These are phyloP conservation scores for Drosophila tristis DNA, from an alignment of 1,140 invertebrate species.

Conservation along the genomic window DNA sequence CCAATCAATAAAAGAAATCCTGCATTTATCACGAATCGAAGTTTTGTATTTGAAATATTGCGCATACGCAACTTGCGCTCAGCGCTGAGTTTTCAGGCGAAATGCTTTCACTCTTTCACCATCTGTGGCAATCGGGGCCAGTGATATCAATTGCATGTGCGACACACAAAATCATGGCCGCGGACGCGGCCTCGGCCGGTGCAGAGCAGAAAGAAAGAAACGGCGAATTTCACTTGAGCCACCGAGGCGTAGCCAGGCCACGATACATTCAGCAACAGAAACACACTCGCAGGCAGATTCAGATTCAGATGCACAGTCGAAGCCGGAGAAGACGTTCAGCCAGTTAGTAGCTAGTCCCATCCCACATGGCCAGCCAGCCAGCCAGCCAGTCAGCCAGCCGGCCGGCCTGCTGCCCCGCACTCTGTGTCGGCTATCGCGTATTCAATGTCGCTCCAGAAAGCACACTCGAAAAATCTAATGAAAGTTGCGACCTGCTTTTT, in stretches of 20 bases:
- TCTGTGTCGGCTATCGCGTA: slow-evolving; percentile 22
- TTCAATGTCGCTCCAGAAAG: slow-evolving; percentile 69
- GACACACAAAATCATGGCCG: slow-evolving; percentile 74
- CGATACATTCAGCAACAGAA: no score
- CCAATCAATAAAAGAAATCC: slow-evolving; percentile 56
- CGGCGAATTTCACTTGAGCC: slow-evolving; percentile 51
- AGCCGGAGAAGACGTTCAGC: no score
- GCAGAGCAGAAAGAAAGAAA: no score
- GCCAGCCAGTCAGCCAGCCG: background rate
- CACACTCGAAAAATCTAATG: slow-evolving; percentile 66
- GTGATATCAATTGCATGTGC: slow-evolving; percentile 80
- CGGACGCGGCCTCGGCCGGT: slow-evolving; percentile 24
- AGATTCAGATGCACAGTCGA: no score
- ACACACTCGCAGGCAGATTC: no score
- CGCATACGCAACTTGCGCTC: slow-evolving; percentile 67
- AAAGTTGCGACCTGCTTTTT: slow-evolving; percentile 79
- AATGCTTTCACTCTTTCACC: slow-evolving; percentile 79
- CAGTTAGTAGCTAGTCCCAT: slow-evolving; percentile 1
- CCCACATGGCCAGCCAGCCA: slow-evolving; percentile 2
- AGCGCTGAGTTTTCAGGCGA: slow-evolving; percentile 43
- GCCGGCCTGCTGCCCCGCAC: background rate
- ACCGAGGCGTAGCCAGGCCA: slow-evolving; percentile 50
- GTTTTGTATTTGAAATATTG: slow-evolving; percentile 55
- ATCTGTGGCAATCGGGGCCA: slow-evolving; percentile 72
- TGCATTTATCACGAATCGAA: slow-evolving; percentile 70